Conservation (phyloP, 2,113 vertebrate genomes). For the Ariopsis seemanni region DNA sequence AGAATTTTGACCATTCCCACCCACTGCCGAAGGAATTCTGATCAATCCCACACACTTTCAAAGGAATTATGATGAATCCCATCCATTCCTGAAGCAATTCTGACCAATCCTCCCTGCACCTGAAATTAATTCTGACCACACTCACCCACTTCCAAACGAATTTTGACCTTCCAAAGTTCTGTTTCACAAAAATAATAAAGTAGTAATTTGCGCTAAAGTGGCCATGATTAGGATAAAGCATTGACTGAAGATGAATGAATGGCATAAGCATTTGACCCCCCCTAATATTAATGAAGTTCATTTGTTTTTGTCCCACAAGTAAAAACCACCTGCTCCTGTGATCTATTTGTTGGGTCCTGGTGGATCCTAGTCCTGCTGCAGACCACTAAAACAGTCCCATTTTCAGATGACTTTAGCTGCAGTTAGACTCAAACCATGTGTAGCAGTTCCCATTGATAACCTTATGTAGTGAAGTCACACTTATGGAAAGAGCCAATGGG, state of each 20-base stretch:
- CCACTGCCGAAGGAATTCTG: no score
- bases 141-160: neutral
- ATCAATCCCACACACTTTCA: neutral
- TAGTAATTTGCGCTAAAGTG: neutral
- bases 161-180: neutral
- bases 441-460: constrained; percentile 12
- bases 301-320: neutral
- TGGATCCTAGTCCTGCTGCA: no score
- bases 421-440: neutral
- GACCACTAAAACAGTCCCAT: neutral
- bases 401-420: neutral
- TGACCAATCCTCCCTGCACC: neutral
- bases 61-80: neutral
- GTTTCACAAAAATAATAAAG: neutral
- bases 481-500: neutral
- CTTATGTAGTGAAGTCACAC: neutral
- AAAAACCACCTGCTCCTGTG: neutral
- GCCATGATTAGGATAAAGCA: neutral
- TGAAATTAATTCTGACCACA: neutral
- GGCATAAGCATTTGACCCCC: neutral
- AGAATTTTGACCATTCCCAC: neutral
- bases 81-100: neutral
- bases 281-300: neutral
- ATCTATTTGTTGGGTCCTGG: neutral
- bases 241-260: neutral